Percentiles rank a stretch among this genome's conserved stretches.
Conservation (phyloP, 2,888 invertebrate genomes). For the Busseola fusca region DNA sequence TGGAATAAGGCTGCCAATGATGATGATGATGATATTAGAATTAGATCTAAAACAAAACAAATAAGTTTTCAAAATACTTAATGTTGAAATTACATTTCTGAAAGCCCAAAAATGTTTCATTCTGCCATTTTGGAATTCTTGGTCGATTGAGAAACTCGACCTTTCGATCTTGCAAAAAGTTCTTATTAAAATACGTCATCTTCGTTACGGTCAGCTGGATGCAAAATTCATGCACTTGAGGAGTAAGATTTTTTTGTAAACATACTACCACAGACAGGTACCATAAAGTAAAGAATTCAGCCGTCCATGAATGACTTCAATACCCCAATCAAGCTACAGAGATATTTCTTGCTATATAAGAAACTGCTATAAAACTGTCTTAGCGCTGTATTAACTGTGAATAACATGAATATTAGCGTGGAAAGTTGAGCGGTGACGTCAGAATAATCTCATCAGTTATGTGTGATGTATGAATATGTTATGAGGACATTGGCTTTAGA, state of each 20-base stretch:
- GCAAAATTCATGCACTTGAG: conserved; percentile 5
- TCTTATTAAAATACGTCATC: not conserved
- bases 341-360: conserved; percentile 29
- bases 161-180: not conserved
- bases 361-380: conserved; percentile 51
- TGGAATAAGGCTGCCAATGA: not conserved
- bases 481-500: conserved; percentile 64
- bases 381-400: conserved; percentile 48
- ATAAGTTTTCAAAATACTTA: not conserved
- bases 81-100: not conserved
- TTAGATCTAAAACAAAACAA: not conserved
- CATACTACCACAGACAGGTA: not conserved
- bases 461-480: conserved; percentile 67
- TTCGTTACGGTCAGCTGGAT: not conserved
- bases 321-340: conserved; percentile 23
- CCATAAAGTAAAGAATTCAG: conserved; percentile 1
- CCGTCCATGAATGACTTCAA: conserved; percentile 25
- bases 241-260: not conserved
- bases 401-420: conserved; percentile 65
- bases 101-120: not conserved
- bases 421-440: conserved; percentile 71
- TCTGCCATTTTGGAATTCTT: not conserved
- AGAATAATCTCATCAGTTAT: conserved; percentile 67
- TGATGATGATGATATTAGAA: not conserved
- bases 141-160: not conserved